phyloP scores from a whole-genome alignment of 2,797 vertebrate genomes.

The Xenopus petersii region DNA sequence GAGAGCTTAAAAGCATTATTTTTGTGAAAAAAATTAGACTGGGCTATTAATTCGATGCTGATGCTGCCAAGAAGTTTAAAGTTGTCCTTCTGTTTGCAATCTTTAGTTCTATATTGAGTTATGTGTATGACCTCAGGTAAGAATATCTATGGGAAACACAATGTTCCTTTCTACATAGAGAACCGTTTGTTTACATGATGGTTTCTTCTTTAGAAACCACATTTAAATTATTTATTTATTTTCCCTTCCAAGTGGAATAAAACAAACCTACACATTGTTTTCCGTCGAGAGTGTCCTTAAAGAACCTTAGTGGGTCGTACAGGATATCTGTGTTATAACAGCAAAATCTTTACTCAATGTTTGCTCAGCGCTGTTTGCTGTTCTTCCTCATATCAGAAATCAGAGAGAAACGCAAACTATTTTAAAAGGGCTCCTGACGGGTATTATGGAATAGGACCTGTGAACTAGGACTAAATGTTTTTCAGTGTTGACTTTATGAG shows the following conservation, averaged over 20 bases:
- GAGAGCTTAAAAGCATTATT: neutral
- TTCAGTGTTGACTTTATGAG: too few relatives aligned
- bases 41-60: neutral
- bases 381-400: constrained; percentile 39
- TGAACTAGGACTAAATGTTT: neutral
- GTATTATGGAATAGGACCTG: neutral
- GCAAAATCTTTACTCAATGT: constrained; percentile 28
- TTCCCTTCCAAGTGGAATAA: constrained; percentile 26
- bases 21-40: constrained; percentile 1
- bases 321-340: constrained; percentile 45
- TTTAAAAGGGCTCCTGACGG: constrained; percentile 20
- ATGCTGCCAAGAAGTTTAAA: constrained; percentile 23
- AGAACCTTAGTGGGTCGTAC: constrained; percentile 34
- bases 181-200: constrained; percentile 44
- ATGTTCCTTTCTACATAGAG: constrained; percentile 44
- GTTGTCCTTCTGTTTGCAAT: constrained; percentile 30
- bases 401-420: constrained; percentile 19
- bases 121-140: constrained; percentile 49
- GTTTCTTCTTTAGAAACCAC: constrained; percentile 31
- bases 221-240: constrained; percentile 48
- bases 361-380: constrained; percentile 41
- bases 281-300: constrained; percentile 41
- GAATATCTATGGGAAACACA: constrained; percentile 47
- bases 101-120: constrained; percentile 33
- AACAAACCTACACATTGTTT: constrained; percentile 49